A percentile compares a stretch with the other conserved stretches of the same genome.
phyloP scores from a whole-genome alignment of 2,113 vertebrate genomes.

The Triplophysa tibetana region DNA sequence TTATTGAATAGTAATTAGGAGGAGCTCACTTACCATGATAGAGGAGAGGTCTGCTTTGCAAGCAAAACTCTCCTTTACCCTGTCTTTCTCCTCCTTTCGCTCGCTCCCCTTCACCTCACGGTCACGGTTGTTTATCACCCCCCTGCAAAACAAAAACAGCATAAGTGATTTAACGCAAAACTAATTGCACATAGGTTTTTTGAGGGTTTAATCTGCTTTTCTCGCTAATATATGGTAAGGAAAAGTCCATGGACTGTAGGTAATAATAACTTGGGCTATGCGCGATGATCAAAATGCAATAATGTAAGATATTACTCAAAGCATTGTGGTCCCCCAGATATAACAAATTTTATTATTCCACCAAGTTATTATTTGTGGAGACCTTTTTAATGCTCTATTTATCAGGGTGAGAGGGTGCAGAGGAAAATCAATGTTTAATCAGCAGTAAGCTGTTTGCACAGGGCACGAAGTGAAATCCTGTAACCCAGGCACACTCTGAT shows the following conservation, averaged over 20 bases:
- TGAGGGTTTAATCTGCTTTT: neutral
- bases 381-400: conserved; percentile 56
- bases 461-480: conserved; percentile 52
- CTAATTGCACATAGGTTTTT: neutral
- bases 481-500: conserved; percentile 53
- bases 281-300: conserved; percentile 28
- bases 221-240: neutral
- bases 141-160: neutral
- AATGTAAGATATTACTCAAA: conserved; percentile 41
- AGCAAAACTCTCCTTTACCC: conserved; percentile 43
- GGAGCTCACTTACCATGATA: conserved; percentile 73
- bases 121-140: neutral
- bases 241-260: neutral
- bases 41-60: conserved; percentile 52
- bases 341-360: conserved; percentile 59
- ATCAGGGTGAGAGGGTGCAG: conserved; percentile 55
- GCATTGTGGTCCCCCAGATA: conserved; percentile 52
- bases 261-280: neutral
- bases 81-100: conserved; percentile 12
- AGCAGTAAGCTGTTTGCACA: conserved; percentile 61
- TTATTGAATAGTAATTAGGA: conserved; percentile 79
- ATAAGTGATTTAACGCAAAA: too few relatives aligned
- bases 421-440: conserved; percentile 71
- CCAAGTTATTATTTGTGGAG: conserved; percentile 45
- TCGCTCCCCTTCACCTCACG: neutral